Evolutionary conservation across 92 coral and sea anemone species (phyloP).

Genomic region (Paramuricea clavata): DNA sequence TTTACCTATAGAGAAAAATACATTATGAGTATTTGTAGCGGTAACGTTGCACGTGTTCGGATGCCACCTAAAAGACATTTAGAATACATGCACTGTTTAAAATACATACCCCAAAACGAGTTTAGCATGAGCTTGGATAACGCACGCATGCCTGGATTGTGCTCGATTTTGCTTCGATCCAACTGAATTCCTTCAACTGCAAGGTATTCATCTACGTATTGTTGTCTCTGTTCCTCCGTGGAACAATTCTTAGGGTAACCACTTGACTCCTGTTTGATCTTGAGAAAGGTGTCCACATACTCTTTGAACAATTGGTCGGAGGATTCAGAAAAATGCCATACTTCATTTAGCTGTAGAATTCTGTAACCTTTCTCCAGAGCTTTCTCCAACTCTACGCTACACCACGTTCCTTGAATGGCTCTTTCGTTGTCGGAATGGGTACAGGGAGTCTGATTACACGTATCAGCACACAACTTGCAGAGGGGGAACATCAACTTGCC

Average conservation of each 20-base stretch:
- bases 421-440: slow-evolving; percentile 62
- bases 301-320: slow-evolving; percentile 47
- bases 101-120: slow-evolving; percentile 23
- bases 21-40: too few species aligned
- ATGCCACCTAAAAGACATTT: too few species aligned
- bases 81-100: too few species aligned
- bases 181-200: slow-evolving; percentile 53
- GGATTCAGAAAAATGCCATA: slow-evolving; percentile 65
- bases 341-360: slow-evolving; percentile 49
- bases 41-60: too few species aligned
- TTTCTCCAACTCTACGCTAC: slow-evolving; percentile 51
- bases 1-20: too few species aligned
- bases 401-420: slow-evolving; percentile 68
- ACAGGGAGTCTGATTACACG: slow-evolving; percentile 50
- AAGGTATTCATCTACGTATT: slow-evolving; percentile 33
- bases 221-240: neutral
- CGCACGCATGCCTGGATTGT: slow-evolving; percentile 66
- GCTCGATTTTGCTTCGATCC: slow-evolving; percentile 29
- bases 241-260: neutral
- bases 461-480: slow-evolving; percentile 17
- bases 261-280: slow-evolving; percentile 54
- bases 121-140: slow-evolving; percentile 65
- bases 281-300: slow-evolving; percentile 61
- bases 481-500: slow-evolving; percentile 61
- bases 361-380: slow-evolving; percentile 61